Conservation (phyloP, 2,888 invertebrate genomes). For the Muschampia plurimacula region DNA sequence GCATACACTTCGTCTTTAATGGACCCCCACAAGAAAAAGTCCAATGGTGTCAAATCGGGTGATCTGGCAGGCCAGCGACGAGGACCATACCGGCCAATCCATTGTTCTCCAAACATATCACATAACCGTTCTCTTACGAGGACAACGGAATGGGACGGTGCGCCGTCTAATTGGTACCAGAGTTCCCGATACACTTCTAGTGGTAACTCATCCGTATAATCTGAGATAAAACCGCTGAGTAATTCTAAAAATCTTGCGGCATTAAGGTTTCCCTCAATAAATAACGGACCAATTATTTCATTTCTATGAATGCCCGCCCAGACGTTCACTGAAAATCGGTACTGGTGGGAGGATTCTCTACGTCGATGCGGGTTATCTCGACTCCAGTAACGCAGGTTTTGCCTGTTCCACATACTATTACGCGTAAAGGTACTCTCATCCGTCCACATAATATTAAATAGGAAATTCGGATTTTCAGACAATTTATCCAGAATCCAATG, state of each 20-base stretch:
- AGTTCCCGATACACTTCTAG: slow-evolving; percentile 10
- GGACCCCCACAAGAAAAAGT: slow-evolving; percentile 3
- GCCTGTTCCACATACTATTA: slow-evolving; percentile 27
- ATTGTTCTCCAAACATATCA: slow-evolving; percentile 35
- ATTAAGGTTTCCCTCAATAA: slow-evolving; percentile 41
- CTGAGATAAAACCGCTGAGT: slow-evolving; percentile 20
- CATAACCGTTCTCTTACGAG: slow-evolving; percentile 19
- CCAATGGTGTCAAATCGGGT: not conserved
- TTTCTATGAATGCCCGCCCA: slow-evolving; percentile 13
- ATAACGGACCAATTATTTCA: not conserved
- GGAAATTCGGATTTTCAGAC: slow-evolving; percentile 20
- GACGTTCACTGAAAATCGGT: slow-evolving; percentile 9
- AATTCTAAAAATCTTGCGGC: slow-evolving; percentile 29
- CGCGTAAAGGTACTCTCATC: slow-evolving; percentile 41
- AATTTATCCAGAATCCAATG: slow-evolving; percentile 18
- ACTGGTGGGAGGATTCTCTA: too few relatives aligned
- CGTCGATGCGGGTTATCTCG: too few relatives aligned
- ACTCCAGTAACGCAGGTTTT: not conserved
- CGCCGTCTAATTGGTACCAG: slow-evolving; percentile 30
- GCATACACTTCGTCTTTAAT: not conserved
- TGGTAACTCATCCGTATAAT: slow-evolving; percentile 30
- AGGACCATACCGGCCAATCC: slow-evolving; percentile 6
- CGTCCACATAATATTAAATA: slow-evolving; percentile 36
- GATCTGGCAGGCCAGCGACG: not conserved
- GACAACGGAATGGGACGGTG: slow-evolving; percentile 29